Evolutionary conservation across 2,888 invertebrate genomes (phyloP).

Genomic region (Vandiemenella viatica): DNA sequence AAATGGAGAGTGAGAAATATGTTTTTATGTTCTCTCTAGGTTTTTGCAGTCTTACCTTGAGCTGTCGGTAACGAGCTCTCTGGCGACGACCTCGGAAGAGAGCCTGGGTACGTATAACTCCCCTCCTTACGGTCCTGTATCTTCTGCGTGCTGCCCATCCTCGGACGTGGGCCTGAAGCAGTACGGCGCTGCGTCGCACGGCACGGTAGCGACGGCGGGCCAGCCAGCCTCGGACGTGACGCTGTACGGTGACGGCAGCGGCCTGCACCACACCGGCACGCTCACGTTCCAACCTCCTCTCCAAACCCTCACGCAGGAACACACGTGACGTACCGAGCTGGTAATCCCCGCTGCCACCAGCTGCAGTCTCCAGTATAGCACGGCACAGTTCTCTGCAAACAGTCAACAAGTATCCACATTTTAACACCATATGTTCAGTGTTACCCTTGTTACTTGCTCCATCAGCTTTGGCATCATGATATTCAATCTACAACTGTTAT

Average conservation of each 20-base stretch:
- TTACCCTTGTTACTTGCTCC: not conserved
- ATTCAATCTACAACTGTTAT: not conserved
- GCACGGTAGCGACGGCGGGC: constrained; percentile 53
- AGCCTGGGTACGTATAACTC: constrained; percentile 63
- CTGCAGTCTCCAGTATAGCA: constrained; percentile 51
- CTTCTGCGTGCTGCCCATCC: constrained; percentile 40
- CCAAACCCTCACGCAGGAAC: constrained; percentile 77
- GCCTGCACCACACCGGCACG: constrained; percentile 63
- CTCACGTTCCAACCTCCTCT: constrained; percentile 66
- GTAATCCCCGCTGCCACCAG: constrained; percentile 48
- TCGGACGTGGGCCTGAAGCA: constrained; percentile 54
- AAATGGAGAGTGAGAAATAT: too few relatives aligned
- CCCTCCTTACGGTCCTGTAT: constrained; percentile 43
- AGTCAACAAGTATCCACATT: not conserved
- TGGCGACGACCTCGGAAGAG: constrained; percentile 64
- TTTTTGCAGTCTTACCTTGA: constrained; percentile 41
- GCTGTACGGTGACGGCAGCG: constrained; percentile 76
- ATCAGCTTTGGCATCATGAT: constrained; percentile 20
- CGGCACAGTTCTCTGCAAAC: constrained; percentile 45
- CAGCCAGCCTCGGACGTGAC: constrained; percentile 48
- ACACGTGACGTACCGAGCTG: constrained; percentile 83
- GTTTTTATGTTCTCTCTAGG: too few relatives aligned
- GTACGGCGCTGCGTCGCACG: constrained; percentile 41
- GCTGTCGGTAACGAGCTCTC: constrained; percentile 44
- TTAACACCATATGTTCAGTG: too few relatives aligned